A percentile compares a stretch with the other conserved stretches of the same genome.
phyloP scores from a whole-genome alignment of 2,113 vertebrate species.

The Spheniscus mendiculus region DNA sequence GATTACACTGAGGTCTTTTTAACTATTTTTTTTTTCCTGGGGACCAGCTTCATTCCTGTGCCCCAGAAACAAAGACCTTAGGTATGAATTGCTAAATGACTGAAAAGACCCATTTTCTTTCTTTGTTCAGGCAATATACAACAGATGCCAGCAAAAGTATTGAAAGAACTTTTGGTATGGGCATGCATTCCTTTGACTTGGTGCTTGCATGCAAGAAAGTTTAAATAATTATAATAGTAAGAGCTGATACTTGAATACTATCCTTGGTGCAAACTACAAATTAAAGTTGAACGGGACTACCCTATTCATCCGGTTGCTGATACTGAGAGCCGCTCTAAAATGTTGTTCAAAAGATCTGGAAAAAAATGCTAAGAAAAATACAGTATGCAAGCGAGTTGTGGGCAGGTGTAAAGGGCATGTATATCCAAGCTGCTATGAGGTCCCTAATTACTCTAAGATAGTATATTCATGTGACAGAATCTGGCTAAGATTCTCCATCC shows the following conservation, averaged over 20 bases:
- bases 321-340: not conserved
- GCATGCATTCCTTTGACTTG: conserved; percentile 27
- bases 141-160: conserved; percentile 42
- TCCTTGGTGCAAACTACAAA: not conserved
- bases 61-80: conserved; percentile 41
- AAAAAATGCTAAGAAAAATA: not conserved
- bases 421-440: not conserved
- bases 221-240: not conserved
- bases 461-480: not conserved
- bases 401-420: not conserved
- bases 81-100: conserved; percentile 34
- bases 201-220: not conserved
- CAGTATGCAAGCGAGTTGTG: not conserved
- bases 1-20: conserved; percentile 32
- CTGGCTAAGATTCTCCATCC: not conserved
- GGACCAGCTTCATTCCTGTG: conserved; percentile 22
- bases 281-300: not conserved
- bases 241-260: not conserved
- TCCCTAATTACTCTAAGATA: not conserved
- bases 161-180: conserved; percentile 62
- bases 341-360: not conserved
- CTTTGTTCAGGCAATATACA: conserved; percentile 18
- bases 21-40: not conserved
- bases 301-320: not conserved
- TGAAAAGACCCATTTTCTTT: conserved; percentile 48